Evolutionary conservation across 2,888 invertebrate genomes (phyloP), one percentile per base, ranked within the genome.

Genomic region (Pseudoips prasinana): DNA sequence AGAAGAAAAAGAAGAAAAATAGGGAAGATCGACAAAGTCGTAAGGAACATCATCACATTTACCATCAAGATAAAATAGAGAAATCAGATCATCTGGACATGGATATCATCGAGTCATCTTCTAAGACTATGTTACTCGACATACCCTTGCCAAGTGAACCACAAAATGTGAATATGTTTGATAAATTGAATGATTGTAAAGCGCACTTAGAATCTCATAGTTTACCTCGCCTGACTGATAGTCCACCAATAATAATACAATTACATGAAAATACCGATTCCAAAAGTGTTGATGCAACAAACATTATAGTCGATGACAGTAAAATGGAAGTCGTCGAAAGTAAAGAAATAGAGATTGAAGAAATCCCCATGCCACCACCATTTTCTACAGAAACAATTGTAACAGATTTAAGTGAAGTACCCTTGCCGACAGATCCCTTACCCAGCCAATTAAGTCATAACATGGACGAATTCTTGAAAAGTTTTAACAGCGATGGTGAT

Each of bases 1-100:
- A 94, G 76, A 96, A 96, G 80, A 96, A 95, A 73, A 92, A 95
- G 58, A 96, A 95, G 73, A 94, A 93, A 65, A 94, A 92, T 32
- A 94, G 93, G 69, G 95, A 95, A 58, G 95, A 95, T 42, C 91
- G 92, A 46, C 92, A 92, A 48, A 92, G 90, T 60, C 91, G 93
- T 20, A 91, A 91, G 64, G 91, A 92, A 43, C 91, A 92, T 58
- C 91, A 92, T 58, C 92, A 94, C 64, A 92, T 92, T 64, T 91
- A 91, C 45, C 91, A 91, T 46, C 91, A 90, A 47, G 90, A 90
- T 28, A 90, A 90, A 57, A 33, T 51, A 11, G 72, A 73, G 19
- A 83, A 72, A 64, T 37, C 73, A 11, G 71, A 73, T 22, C 55
- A 71, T 34, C 40, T 44, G 36, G 46, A 64, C 7, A 29, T 39